phyloP scores from a whole-genome alignment of 1,140 invertebrate species.

The Battus philenor region DNA sequence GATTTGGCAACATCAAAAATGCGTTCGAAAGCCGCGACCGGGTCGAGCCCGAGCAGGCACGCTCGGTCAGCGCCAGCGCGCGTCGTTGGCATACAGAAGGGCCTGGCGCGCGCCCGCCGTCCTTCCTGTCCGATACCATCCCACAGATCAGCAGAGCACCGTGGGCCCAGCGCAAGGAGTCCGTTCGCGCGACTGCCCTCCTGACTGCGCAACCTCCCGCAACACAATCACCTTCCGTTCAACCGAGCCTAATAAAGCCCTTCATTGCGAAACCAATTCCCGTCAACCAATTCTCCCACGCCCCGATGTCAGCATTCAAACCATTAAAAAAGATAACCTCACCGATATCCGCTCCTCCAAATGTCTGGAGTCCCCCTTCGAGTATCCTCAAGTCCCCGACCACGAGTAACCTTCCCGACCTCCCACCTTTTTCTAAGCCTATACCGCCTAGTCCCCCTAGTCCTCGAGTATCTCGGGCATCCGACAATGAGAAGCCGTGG shows the following conservation, averaged over 20 bases:
- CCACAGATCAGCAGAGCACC: slow-evolving; percentile 46
- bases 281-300: slow-evolving; percentile 83
- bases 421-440: slow-evolving; percentile 43
- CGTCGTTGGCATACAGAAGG: slow-evolving; percentile 78
- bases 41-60: slow-evolving; percentile 35
- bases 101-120: slow-evolving; percentile 47
- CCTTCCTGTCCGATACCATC: slow-evolving; percentile 38
- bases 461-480: slow-evolving; percentile 49
- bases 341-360: slow-evolving; percentile 43
- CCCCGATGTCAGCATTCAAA: slow-evolving; percentile 83
- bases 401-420: slow-evolving; percentile 25
- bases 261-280: slow-evolving; percentile 76
- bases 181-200: slow-evolving; percentile 31
- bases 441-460: slow-evolving; percentile 31
- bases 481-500: slow-evolving; percentile 43
- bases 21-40: slow-evolving; percentile 80
- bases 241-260: slow-evolving; percentile 50
- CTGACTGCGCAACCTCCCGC: slow-evolving; percentile 50
- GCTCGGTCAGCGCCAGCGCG: slow-evolving; percentile 62
- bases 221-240: slow-evolving; percentile 60
- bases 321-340: slow-evolving; percentile 74
- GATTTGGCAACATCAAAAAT: slow-evolving; percentile 91
- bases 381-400: slow-evolving; percentile 44
- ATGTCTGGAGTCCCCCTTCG: slow-evolving; percentile 71
- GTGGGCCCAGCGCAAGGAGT: slow-evolving; percentile 52